Evolutionary conservation across 2,797 vertebrate species (phyloP).

Genomic region (Periparus ater): DNA sequence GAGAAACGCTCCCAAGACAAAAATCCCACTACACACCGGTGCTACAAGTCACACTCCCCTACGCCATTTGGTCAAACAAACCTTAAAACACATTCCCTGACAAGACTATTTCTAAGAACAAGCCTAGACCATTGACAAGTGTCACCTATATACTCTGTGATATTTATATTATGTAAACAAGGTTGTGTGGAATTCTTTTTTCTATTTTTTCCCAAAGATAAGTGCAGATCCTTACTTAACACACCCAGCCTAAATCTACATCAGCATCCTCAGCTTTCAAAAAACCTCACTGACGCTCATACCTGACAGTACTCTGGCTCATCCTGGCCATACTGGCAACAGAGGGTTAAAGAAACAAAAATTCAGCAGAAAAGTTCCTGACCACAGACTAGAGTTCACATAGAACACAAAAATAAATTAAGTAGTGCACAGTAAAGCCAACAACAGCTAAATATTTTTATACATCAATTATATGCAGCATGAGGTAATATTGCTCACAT

Average conservation of each 20-base stretch:
- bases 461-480: slow-evolving; percentile 76
- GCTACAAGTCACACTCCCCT: slow-evolving; percentile 43
- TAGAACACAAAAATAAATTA: slow-evolving; percentile 69
- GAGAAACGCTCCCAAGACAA: neutral
- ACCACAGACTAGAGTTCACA: slow-evolving; percentile 65
- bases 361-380: slow-evolving; percentile 44
- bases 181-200: neutral
- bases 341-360: slow-evolving; percentile 54
- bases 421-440: slow-evolving; percentile 72
- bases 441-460: slow-evolving; percentile 66
- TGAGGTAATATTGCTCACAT: slow-evolving; percentile 83
- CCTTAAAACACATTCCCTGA: slow-evolving; percentile 68
- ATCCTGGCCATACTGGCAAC: slow-evolving; percentile 50
- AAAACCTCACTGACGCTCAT: slow-evolving; percentile 52
- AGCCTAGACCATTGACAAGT: slow-evolving; percentile 39
- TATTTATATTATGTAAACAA: slow-evolving; percentile 54
- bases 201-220: neutral
- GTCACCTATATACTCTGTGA: slow-evolving; percentile 40
- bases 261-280: slow-evolving; percentile 47
- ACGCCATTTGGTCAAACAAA: slow-evolving; percentile 74
- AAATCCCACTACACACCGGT: neutral
- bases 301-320: slow-evolving; percentile 57
- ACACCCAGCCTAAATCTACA: slow-evolving; percentile 64
- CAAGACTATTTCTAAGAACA: slow-evolving; percentile 58
- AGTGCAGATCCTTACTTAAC: slow-evolving; percentile 62